Percentiles rank a stretch among this genome's conserved stretches.
These are phyloP conservation scores for Eurystomus gularis DNA, from an alignment of 2,113 vertebrate species.

Conservation along the genomic window DNA sequence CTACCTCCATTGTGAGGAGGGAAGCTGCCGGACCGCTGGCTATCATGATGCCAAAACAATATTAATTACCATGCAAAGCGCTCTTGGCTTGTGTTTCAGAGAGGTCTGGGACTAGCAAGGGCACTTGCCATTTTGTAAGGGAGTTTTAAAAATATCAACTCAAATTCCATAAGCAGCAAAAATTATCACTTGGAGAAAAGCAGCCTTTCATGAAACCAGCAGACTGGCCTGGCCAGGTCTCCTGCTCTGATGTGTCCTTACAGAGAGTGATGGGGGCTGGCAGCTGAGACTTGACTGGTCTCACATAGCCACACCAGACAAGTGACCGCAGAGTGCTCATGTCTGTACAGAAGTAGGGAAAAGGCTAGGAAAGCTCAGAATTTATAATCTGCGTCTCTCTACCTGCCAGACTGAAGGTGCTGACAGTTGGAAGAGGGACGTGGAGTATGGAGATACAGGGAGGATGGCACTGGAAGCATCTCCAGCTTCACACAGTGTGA, in stretches of 20 bases:
- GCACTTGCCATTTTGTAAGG: background rate
- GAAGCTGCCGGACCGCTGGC: background rate
- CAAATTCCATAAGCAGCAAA: background rate
- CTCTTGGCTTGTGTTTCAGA: background rate
- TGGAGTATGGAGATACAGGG: fast-evolving
- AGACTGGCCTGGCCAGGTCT: background rate
- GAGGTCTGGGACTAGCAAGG: background rate
- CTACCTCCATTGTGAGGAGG: background rate
- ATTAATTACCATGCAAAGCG: too few relatives aligned
- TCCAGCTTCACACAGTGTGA: fast-evolving
- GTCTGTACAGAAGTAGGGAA: background rate
- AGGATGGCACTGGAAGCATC: background rate
- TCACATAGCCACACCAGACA: background rate
- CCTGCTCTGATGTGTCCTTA: background rate
- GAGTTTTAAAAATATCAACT: background rate
- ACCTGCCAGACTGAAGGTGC: background rate
- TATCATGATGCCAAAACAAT: background rate
- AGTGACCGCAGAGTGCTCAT: fast-evolving
- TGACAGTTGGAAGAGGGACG: background rate
- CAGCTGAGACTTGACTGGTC: background rate
- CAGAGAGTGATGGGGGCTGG: background rate
- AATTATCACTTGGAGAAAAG: background rate
- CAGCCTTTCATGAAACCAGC: background rate
- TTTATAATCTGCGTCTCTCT: background rate
- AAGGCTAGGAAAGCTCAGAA: background rate